phyloP scores from a whole-genome alignment of 2,888 invertebrate species.

The Scaptomyza polygonia region DNA sequence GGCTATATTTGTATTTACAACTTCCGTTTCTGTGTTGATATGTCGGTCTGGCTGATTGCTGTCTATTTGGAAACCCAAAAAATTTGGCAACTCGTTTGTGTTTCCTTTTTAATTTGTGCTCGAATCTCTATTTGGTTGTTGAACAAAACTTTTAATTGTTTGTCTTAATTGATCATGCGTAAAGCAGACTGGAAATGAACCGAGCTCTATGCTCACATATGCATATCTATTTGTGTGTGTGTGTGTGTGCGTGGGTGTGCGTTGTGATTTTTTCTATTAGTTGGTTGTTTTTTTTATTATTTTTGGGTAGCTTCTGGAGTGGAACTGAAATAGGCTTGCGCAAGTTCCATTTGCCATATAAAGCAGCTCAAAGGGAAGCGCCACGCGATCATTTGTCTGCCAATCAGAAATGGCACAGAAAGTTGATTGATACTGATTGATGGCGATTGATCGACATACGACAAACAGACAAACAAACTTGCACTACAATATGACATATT shows the following conservation, averaged over 20 bases:
- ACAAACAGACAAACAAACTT: conserved; percentile 3
- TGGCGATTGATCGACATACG: conserved; percentile 19
- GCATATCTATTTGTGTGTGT: conserved; percentile 21
- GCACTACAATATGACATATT: conserved; percentile 28
- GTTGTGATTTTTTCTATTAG: background rate
- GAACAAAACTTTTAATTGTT: conserved; percentile 72
- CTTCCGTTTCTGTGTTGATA: conserved; percentile 64
- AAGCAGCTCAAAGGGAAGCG: conserved; percentile 62
- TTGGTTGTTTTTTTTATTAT: conserved; percentile 3
- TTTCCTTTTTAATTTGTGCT: conserved; percentile 8
- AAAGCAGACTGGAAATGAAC: conserved; percentile 68
- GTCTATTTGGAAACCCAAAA: conserved; percentile 28
- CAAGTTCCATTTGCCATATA: conserved; percentile 47
- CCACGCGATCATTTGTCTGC: conserved; percentile 19
- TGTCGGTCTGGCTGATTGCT: conserved; percentile 33
- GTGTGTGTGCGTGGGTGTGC: conserved; percentile 13
- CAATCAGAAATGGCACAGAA: conserved; percentile 43
- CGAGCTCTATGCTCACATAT: conserved; percentile 47
- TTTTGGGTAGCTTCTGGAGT: background rate
- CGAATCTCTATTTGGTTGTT: conserved; percentile 30
- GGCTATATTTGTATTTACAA: conserved; percentile 57
- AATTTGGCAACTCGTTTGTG: conserved; percentile 55
- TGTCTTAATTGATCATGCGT: conserved; percentile 77
- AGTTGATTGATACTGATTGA: conserved; percentile 58
- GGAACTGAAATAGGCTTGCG: conserved; percentile 53